Evolutionary conservation across 2,113 vertebrate species (phyloP).

Genomic region (Oceanodroma tethys): DNA sequence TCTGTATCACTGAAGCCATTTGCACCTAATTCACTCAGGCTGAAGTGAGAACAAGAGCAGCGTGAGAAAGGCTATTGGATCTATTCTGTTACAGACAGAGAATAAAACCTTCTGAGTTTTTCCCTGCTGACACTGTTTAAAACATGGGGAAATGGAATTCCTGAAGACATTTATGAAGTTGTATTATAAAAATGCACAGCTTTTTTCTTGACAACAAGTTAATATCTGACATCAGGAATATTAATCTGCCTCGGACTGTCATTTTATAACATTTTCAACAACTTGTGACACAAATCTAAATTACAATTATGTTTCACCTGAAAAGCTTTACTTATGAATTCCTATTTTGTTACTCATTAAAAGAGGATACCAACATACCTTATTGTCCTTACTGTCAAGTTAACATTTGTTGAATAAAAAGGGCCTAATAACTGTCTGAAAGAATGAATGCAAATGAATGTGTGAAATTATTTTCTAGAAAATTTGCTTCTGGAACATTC

Average conservation of each 20-base stretch:
- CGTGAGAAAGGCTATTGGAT: neutral
- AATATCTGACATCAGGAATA: neutral
- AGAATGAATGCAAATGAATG: neutral
- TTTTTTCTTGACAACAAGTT: neutral
- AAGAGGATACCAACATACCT: neutral
- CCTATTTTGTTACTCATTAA: neutral
- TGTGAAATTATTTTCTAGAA: neutral
- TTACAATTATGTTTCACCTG: neutral
- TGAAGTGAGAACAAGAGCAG: neutral
- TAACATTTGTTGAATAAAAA: neutral
- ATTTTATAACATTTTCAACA: neutral
- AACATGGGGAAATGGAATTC: neutral
- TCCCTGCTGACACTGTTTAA: neutral
- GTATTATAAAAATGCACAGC: neutral
- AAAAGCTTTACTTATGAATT: neutral
- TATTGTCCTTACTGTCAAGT: neutral
- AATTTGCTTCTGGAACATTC: neutral
- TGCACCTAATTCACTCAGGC: neutral
- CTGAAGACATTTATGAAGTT: neutral
- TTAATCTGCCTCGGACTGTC: neutral
- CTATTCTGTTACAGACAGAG: neutral
- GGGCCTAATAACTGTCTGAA: neutral
- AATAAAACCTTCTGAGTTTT: neutral
- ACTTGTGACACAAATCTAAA: neutral
- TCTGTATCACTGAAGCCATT: neutral